Evolutionary conservation across 2,797 vertebrate genomes (phyloP), one percentile per base, ranked within the genome.

Genomic region (Sebastes paucispinis): DNA sequence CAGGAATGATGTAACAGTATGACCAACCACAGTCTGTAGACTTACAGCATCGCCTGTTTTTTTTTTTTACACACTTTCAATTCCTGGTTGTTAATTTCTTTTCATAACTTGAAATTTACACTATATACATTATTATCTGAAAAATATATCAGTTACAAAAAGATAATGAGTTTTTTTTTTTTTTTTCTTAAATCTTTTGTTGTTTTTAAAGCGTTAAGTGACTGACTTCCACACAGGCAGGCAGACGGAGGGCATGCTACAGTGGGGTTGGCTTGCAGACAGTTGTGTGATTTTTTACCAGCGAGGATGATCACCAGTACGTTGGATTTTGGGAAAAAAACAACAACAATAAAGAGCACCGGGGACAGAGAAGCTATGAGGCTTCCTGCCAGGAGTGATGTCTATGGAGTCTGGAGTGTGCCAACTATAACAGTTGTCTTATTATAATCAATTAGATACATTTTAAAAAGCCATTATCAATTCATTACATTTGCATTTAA

Each of bases 71-170:
- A 47, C 43, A 47, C 16, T 47, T 47, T 87, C 83, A 59, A 68
- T 69, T 82, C 83, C 82, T 82, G 86, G 79, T 63, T 78, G 80
- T 87, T 90, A 63, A 85, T 80, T 86, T 70, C 32, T 84, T 91
- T 88, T 89, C 76, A 83, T 89, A 87, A 85, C 72, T 66, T 91
- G 69, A 91, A 92, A 95, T 96, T 91, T 96, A 96, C 95, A 96
- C 84, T 96, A 96, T 96, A 87, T 96, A 96, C 96, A 96, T 85
- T 91, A 90, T 90, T 91, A 93, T 87, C 89, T 90, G 84, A 92
- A 94, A 94, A 93, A 91, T 88, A 91, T 83, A 86, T 75, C 86
- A 90, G 79, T 93, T 93, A 88, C 77, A 89, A 92, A 93, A 92
- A 91, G 88, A 83, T 77, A 80, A 68, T 68, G 54, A 79, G 25